Evolutionary conservation across 2,888 invertebrate genomes (phyloP), one percentile per base, ranked within the genome.

Genomic region (Leucoptera coffeella): DNA sequence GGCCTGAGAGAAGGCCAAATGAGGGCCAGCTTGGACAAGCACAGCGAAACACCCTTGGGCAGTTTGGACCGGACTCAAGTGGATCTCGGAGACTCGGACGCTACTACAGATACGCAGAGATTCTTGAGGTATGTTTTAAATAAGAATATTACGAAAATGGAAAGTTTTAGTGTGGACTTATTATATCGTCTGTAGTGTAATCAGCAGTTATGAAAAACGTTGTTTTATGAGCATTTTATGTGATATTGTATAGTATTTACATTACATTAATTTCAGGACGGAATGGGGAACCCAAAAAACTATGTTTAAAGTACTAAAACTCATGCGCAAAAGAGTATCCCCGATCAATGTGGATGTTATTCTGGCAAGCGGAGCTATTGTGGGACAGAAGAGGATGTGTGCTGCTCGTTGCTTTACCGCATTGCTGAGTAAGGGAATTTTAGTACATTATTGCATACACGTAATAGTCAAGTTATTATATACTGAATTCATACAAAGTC

Each of bases 41-140:
- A 40, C 4, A 47, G 53, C 0, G 65, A 65, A 28, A 56, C 64
- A 0, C 61, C 42, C 2, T 30, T 62, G 12, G 67, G 67, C 3
- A 67, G 67, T 30, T 33, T 64, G 11, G 67, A 67, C 29, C 43
- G 67, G 11, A 67, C 67, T 0, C 57, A 51, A 30, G 65, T 67
- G 19, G 67, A 65, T 3, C 45, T 67, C 2, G 65, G 65, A 1
- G 61, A 60, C 15, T 58, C 62, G 0, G 57, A 50, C 4, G 39
- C 38, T 4, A 56, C 57, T 1, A 61, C 64, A 0, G 64, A 62
- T 20, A 54, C 58, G 0, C 48, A 36, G 29, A 47, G 40, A 28
- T 52, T 57, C 33, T 49, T 64, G 32, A 45, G 51, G 65, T 64
- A 31, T 33, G 42, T 38, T 27, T 27, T 12, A n/a, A n/a, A n/a